Percentiles rank a stretch among this genome's conserved stretches.
Conservation (phyloP, 53 echinoderm and acorn worm species). For the Arbacia lixula region DNA sequence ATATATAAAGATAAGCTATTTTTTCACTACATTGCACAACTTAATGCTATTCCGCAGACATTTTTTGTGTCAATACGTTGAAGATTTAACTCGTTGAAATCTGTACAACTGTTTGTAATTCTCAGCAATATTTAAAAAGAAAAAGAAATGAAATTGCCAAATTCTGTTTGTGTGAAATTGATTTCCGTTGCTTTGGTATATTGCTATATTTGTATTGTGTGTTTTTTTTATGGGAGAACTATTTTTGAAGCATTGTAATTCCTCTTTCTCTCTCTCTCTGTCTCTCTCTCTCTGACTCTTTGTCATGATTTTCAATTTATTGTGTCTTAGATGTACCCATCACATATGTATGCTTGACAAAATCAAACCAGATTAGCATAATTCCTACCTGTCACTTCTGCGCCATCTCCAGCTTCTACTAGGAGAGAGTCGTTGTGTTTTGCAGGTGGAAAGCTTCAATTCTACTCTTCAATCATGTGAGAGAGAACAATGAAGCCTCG, state of each 20-base stretch:
- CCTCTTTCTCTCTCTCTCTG: not conserved
- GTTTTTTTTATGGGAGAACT: constrained; percentile 46
- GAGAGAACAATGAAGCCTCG: too few species aligned
- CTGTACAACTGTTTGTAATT: constrained; percentile 59
- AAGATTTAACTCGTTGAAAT: constrained; percentile 32
- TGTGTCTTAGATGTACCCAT: too few species aligned
- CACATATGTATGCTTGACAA: too few species aligned
- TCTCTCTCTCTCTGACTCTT: constrained; percentile 24
- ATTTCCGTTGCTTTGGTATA: constrained; percentile 38
- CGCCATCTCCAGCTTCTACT: too few species aligned
- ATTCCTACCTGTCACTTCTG: too few species aligned
- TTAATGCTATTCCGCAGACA: constrained; percentile 19
- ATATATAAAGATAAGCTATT: constrained; percentile 31
- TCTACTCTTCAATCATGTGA: too few species aligned
- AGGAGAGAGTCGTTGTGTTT: too few species aligned
- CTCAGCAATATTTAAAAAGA: constrained; percentile 60
- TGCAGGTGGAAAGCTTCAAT: too few species aligned
- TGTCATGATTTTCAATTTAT: too few species aligned
- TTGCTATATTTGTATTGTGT: constrained; percentile 6
- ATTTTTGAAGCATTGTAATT: constrained; percentile 35
- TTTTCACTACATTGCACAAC: constrained; percentile 32
- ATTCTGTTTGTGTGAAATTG: constrained; percentile 55
- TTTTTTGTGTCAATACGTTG: constrained; percentile 18
- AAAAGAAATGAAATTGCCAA: constrained; percentile 50
- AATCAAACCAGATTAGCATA: too few species aligned